Evolutionary conservation across 1,140 invertebrate species (phyloP), one percentile per base, ranked within the genome.

Genomic region (Druon quercuslanigerum): DNA sequence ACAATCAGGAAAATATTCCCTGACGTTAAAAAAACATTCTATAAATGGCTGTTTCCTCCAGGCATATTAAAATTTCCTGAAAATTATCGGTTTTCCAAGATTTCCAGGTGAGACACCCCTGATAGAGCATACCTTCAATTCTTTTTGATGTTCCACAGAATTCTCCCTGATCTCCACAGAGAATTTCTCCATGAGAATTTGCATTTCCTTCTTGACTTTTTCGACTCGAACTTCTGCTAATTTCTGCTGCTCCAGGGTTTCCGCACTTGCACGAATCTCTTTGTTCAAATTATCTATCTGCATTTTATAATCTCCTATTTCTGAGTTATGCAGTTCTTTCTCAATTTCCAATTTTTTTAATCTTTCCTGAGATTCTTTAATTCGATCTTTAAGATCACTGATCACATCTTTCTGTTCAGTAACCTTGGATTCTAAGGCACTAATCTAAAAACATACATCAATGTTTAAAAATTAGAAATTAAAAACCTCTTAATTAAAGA

Each of bases 181-280:
- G 56, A 89, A 89, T 73, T 89, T 89, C 0, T 89, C 84, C 16
- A 87, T 72, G 46, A 90, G 82, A 16, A 81, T 74, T 70, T 88
- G 79, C 86, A 87, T 90, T 13, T 90, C 87, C 8, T 88, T 87
- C 72, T 88, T 88, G 33, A 89, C 86, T 79, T 89, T 90, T 9
- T 88, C 85, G 12, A 88, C 75, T 14, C 83, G 81, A 9, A 79
- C 75, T 72, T 90, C 87, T 56, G 86, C 87, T 14, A 85, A 80
- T 75, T 86, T 88, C 33, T 90, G 86, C 70, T 86, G 83, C 66
- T 87, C 79, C 8, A 87, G 73, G 17, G 79, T 83, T 51, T 88
- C 84, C 0, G 77, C 75, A 0, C 83, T 46, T 57, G 78, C 50
- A 46, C 82, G 80, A 50, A 90, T 86, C 70, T 87, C 82, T 50